A percentile compares a stretch with the other conserved stretches of the same genome.
Conservation (phyloP, 2,888 invertebrate species). For the Phasia obesa region DNA sequence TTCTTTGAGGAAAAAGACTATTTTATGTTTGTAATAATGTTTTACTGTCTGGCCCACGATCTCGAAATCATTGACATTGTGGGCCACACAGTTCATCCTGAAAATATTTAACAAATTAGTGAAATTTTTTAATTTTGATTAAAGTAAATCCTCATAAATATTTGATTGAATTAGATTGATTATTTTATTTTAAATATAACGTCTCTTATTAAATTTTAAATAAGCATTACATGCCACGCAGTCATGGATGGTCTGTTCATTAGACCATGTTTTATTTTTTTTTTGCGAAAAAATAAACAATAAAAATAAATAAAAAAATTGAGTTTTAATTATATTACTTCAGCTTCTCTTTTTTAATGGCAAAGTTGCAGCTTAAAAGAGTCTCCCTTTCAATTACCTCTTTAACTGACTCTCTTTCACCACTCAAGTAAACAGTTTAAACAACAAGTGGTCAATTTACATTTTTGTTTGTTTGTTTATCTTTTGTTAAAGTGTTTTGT, state of each 20-base stretch:
- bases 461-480: conserved; percentile 29
- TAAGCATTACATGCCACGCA: conserved; percentile 23
- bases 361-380: conserved; percentile 15
- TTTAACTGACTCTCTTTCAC: conserved; percentile 4
- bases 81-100: no score
- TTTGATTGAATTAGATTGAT: no score
- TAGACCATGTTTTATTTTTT: conserved; percentile 39
- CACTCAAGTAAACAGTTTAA: background rate
- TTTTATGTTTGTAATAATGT: no score
- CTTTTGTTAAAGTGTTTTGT: conserved; percentile 30
- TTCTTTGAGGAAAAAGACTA: no score
- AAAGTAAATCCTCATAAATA: no score
- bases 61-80: no score
- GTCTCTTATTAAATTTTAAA: background rate
- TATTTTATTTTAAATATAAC: no score
- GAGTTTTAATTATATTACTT: conserved; percentile 23
- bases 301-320: background rate
- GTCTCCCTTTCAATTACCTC: background rate
- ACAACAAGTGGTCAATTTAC: conserved; percentile 59
- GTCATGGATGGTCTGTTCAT: conserved; percentile 16
- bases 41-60: no score
- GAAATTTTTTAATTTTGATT: no score
- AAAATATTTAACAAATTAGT: no score
- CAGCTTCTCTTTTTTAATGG: conserved; percentile 32
- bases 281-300: background rate